Evolutionary conservation across 2,888 invertebrate species (phyloP).

Genomic region (Epistrophella euchroma): DNA sequence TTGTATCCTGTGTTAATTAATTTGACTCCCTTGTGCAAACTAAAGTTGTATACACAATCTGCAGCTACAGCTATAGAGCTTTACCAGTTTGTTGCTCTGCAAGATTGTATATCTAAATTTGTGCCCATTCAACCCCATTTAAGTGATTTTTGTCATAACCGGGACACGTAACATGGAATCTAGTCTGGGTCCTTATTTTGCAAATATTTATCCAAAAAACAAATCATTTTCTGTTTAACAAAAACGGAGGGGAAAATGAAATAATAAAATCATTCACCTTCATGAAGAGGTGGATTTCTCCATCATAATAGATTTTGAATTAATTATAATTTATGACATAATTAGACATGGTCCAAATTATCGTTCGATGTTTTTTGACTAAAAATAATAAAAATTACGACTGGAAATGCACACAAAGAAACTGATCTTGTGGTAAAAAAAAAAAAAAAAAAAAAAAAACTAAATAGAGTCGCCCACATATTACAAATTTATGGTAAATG

Average conservation of each 20-base stretch:
- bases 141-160: slow-evolving; percentile 69
- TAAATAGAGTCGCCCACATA: no score
- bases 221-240: slow-evolving; percentile 68
- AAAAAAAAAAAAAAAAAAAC: no score
- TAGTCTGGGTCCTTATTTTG: slow-evolving; percentile 54
- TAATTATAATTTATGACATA: not conserved
- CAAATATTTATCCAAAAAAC: slow-evolving; percentile 73
- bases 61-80: not conserved
- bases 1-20: slow-evolving; percentile 71
- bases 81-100: not conserved
- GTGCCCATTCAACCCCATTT: slow-evolving; percentile 52
- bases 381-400: no score
- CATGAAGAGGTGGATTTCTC: not conserved
- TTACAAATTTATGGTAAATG: no score
- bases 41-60: slow-evolving; percentile 22
- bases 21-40: slow-evolving; percentile 71
- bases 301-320: not conserved
- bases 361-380: no score
- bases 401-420: no score
- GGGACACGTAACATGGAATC: slow-evolving; percentile 29
- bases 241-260: slow-evolving; percentile 17
- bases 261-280: slow-evolving; percentile 63
- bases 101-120: slow-evolving; percentile 26
- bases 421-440: no score
- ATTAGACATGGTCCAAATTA: no score